Evolutionary conservation across 1,140 invertebrate genomes (phyloP).

Genomic region (Spodoptera litura): DNA sequence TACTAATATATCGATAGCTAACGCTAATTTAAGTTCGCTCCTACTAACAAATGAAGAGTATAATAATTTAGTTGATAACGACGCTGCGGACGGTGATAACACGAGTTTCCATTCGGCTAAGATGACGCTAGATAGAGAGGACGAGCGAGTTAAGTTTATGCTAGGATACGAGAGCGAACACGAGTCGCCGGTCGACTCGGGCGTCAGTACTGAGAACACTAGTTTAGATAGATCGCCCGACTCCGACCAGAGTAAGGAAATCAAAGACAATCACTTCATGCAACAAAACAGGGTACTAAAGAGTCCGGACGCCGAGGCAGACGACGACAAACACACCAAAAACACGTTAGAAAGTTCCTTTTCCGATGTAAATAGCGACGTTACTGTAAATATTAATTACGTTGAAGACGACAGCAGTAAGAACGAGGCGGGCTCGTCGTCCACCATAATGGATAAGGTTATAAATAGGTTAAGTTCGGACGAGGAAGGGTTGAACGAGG

Average conservation of each 20-base stretch:
- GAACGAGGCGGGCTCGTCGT: slow-evolving; percentile 78
- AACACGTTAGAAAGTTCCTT: slow-evolving; percentile 77
- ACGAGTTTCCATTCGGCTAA: slow-evolving; percentile 74
- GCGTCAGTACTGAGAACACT: slow-evolving; percentile 91
- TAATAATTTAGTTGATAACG: slow-evolving; percentile 64
- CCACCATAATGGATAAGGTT: slow-evolving; percentile 63
- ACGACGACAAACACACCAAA: slow-evolving; percentile 65
- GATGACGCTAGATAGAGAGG: slow-evolving; percentile 66
- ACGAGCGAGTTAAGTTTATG: slow-evolving; percentile 86
- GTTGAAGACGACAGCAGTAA: slow-evolving; percentile 71
- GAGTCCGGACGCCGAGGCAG: slow-evolving; percentile 62
- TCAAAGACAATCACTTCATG: slow-evolving; percentile 76
- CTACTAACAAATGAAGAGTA: slow-evolving; percentile 85
- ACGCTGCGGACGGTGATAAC: slow-evolving; percentile 64
- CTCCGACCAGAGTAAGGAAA: slow-evolving; percentile 80
- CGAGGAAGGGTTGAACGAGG: slow-evolving; percentile 61
- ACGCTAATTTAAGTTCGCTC: slow-evolving; percentile 89
- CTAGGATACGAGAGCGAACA: slow-evolving; percentile 84
- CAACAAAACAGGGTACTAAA: slow-evolving; percentile 81
- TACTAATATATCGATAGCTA: slow-evolving; percentile 88
- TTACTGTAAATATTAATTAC: slow-evolving; percentile 78
- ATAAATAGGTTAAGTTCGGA: slow-evolving; percentile 70
- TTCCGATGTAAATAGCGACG: slow-evolving; percentile 67
- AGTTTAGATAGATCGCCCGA: slow-evolving; percentile 88
- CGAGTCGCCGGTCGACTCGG: slow-evolving; percentile 88